Conservation (phyloP, 2,888 invertebrate genomes). For the Lomographa bimaculata region DNA sequence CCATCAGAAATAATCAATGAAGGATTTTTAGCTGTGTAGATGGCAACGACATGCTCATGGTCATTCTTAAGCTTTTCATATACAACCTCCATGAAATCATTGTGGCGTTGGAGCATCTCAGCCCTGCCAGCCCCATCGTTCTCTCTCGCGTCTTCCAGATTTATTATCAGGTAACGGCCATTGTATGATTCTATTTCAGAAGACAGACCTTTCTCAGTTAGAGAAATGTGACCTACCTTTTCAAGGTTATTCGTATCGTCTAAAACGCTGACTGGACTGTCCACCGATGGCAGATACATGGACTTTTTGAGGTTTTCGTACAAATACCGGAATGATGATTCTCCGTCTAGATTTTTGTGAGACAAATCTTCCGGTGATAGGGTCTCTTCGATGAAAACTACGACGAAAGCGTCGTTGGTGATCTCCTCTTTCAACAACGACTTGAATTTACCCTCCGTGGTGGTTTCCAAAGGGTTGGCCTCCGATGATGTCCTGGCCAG, state of each 20-base stretch:
- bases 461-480: constrained; percentile 55
- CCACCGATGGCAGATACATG: constrained; percentile 85
- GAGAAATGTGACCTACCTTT: constrained; percentile 55
- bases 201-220: constrained; percentile 65
- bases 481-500: constrained; percentile 45
- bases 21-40: constrained; percentile 83
- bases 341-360: constrained; percentile 65
- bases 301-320: constrained; percentile 53
- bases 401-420: constrained; percentile 60
- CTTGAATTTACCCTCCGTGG: constrained; percentile 60
- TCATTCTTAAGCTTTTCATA: constrained; percentile 71
- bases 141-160: constrained; percentile 82
- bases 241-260: constrained; percentile 72
- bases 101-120: constrained; percentile 84
- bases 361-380: constrained; percentile 85
- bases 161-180: constrained; percentile 80
- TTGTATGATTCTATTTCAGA: constrained; percentile 62
- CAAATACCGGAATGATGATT: constrained; percentile 65
- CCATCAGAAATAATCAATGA: constrained; percentile 67
- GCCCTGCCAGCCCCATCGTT: constrained; percentile 79
- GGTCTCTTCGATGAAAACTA: constrained; percentile 80
- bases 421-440: constrained; percentile 59
- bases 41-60: constrained; percentile 73
- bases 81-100: constrained; percentile 82
- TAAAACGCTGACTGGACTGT: constrained; percentile 82